A percentile compares a stretch with the other conserved stretches of the same genome.
These are phyloP conservation scores for Chelonoidis abingdonii DNA, from an alignment of 2,113 vertebrate genomes.

Conservation along the genomic window DNA sequence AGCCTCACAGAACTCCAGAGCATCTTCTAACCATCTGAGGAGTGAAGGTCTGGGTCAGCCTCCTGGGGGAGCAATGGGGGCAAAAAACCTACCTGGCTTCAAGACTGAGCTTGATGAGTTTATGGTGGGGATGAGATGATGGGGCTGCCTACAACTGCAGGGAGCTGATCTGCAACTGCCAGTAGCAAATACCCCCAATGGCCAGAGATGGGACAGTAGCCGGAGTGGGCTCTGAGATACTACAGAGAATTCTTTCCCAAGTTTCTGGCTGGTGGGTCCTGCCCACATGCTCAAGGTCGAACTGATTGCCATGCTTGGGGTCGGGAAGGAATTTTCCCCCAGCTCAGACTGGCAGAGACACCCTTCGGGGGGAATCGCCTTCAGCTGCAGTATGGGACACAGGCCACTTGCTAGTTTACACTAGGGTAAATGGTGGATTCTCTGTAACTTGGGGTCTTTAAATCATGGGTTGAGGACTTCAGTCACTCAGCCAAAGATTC, in stretches of 20 bases:
- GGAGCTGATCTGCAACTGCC: too few species aligned
- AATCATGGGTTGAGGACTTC: not conserved
- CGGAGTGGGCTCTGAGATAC: not conserved
- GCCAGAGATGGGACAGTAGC: not conserved
- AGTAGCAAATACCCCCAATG: not conserved
- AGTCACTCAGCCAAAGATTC: not conserved
- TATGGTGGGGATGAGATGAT: not conserved
- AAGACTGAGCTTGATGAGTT: not conserved
- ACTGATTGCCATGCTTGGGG: not conserved
- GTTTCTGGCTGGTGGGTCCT: too few species aligned
- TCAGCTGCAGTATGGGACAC: not conserved
- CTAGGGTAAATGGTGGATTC: not conserved
- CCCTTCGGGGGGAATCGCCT: too few species aligned
- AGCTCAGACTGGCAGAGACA: too few species aligned
- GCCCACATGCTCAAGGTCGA: not conserved
- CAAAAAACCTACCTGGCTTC: not conserved
- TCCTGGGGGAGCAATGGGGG: not conserved
- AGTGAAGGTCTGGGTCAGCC: not conserved
- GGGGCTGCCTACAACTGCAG: too few species aligned
- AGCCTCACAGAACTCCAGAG: not conserved
- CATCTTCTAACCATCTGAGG: not conserved
- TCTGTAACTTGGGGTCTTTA: not conserved
- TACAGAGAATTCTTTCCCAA: not conserved
- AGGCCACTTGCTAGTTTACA: not conserved
- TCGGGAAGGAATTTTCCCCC: not conserved